phyloP scores from a whole-genome alignment of 2,113 vertebrate species.

The Anas platyrhynchos region DNA sequence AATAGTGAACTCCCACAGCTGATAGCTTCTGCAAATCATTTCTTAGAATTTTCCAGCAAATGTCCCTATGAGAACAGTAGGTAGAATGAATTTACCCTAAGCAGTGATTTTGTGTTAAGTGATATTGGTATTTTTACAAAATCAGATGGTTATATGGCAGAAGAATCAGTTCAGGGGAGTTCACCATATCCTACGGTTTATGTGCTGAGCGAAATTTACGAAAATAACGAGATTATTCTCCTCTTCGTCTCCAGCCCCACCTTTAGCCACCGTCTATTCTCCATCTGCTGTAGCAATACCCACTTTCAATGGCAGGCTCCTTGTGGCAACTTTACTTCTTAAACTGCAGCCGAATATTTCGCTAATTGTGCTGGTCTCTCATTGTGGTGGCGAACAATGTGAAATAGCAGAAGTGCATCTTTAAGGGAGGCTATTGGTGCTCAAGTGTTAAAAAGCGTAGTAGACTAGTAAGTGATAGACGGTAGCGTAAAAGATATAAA shows the following conservation, averaged over 20 bases:
- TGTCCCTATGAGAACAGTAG: slow-evolving; percentile 74
- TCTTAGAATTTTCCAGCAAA: slow-evolving; percentile 79
- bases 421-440: background rate
- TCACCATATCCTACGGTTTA: slow-evolving; percentile 59
- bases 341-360: background rate
- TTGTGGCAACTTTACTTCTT: slow-evolving; percentile 51
- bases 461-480: slow-evolving; percentile 49
- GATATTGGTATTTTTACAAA: slow-evolving; percentile 70
- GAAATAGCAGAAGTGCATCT: background rate
- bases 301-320: background rate
- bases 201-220: slow-evolving; percentile 24
- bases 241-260: background rate
- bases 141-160: slow-evolving; percentile 65
- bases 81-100: slow-evolving; percentile 76
- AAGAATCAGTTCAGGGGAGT: slow-evolving; percentile 68
- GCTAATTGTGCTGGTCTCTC: background rate
- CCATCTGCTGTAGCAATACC: background rate
- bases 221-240: slow-evolving; percentile 41
- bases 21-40: slow-evolving; percentile 77
- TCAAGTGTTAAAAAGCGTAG: slow-evolving; percentile 28
- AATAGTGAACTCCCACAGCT: slow-evolving; percentile 80
- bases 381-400: background rate
- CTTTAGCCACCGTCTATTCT: slow-evolving; percentile 26
- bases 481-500: slow-evolving; percentile 21
- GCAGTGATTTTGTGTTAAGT: slow-evolving; percentile 75